Evolutionary conservation across 2,888 invertebrate species (phyloP).

Genomic region (Caenorhabditis drosophilae): DNA sequence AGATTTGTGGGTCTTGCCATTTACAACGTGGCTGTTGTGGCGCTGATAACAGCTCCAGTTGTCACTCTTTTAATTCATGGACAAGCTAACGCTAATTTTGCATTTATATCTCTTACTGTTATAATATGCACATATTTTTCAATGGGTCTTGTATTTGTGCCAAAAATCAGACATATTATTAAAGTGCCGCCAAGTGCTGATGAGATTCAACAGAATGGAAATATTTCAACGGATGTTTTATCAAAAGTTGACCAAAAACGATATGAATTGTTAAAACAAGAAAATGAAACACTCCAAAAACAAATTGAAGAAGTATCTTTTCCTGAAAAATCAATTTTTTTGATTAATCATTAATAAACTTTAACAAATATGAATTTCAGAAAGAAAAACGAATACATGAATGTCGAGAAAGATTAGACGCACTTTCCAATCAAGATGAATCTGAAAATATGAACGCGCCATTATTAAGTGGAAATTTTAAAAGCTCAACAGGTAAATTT

Average conservation of each 20-base stretch:
- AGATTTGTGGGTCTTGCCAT: constrained; percentile 98
- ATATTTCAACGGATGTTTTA: constrained; percentile 27
- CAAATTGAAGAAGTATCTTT: constrained; percentile 76
- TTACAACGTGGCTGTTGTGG: constrained; percentile 97
- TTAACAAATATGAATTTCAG: constrained; percentile 24
- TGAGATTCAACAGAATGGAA: constrained; percentile 46
- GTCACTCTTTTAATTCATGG: constrained; percentile 92
- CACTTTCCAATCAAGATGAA: constrained; percentile 9
- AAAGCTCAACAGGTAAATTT: no score
- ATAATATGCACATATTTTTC: constrained; percentile 97
- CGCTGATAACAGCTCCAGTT: constrained; percentile 93
- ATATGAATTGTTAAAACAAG: constrained; percentile 86
- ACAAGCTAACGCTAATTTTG: constrained; percentile 96
- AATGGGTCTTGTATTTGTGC: constrained; percentile 96
- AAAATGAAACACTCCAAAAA: constrained; percentile 94
- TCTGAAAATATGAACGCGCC: constrained; percentile 27
- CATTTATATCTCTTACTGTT: constrained; percentile 90
- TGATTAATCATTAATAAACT: not conserved
- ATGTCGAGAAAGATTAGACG: constrained; percentile 45
- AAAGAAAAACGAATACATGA: constrained; percentile 52
- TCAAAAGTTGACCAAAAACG: constrained; percentile 78
- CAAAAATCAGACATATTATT: constrained; percentile 85
- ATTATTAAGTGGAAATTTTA: constrained; percentile 10
- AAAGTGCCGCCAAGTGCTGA: constrained; percentile 49
- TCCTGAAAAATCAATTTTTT: constrained; percentile 1